Evolutionary conservation across 2,888 invertebrate genomes (phyloP).

Genomic region (Aphidius colemani): DNA sequence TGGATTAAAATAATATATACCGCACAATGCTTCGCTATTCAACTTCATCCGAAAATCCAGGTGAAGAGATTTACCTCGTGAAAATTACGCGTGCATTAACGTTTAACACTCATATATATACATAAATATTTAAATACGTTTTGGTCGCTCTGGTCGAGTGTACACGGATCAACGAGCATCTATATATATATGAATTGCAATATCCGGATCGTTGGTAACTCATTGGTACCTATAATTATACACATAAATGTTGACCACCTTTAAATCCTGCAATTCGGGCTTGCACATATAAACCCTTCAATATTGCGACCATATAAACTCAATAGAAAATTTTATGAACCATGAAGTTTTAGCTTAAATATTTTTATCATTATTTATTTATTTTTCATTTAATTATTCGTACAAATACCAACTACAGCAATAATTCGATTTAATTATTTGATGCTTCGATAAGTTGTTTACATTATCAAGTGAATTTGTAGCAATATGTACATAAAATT

Average conservation of each 20-base stretch:
- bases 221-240: constrained; percentile 26
- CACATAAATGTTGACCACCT: constrained; percentile 26
- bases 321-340: constrained; percentile 26
- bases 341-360: constrained; percentile 13
- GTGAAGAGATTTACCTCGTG: constrained; percentile 49
- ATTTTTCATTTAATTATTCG: background rate
- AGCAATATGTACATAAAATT: constrained; percentile 29
- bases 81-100: constrained; percentile 38
- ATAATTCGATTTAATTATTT: constrained; percentile 9
- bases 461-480: constrained; percentile 31
- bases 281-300: background rate
- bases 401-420: background rate
- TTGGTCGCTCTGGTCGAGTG: too few species aligned
- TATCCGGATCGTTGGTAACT: constrained; percentile 27
- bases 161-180: too few species aligned
- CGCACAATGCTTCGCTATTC: constrained; percentile 38
- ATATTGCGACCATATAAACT: constrained; percentile 10
- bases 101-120: constrained; percentile 15
- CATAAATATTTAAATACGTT: constrained; percentile 7
- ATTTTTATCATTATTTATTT: background rate
- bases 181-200: background rate
- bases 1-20: constrained; percentile 53
- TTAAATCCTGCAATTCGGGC: background rate
- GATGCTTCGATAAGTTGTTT: constrained; percentile 28
- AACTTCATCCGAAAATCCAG: constrained; percentile 39